Conservation (phyloP, 1,140 invertebrate species). For the Pachyrhynchus sulphureomaculatus region DNA sequence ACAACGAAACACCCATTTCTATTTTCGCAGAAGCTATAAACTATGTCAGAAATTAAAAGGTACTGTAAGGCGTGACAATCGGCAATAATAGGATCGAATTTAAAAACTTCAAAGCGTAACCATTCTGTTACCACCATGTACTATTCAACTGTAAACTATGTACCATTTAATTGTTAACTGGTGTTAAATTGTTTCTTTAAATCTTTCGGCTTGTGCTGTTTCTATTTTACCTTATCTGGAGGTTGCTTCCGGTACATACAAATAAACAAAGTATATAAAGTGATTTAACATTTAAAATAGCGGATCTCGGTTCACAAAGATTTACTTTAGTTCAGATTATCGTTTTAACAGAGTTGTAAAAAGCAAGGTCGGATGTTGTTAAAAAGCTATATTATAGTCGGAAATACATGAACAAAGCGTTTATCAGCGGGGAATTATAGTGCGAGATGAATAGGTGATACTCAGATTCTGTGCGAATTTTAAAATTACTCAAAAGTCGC, state of each 20-base stretch:
- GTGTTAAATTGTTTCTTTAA: conserved; percentile 1
- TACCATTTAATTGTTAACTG: conserved; percentile 5
- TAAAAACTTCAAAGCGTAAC: neutral
- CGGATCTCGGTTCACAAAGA: neutral
- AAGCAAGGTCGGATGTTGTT: neutral
- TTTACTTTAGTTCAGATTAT: conserved; percentile 1
- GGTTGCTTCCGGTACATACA: conserved; percentile 12
- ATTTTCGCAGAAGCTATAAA: conserved; percentile 13
- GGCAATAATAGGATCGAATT: neutral
- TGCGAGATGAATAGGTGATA: conserved; percentile 2
- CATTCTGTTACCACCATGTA: conserved; percentile 13
- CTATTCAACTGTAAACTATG: conserved; percentile 3
- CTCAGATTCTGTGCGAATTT: too few relatives aligned
- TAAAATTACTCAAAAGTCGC: too few relatives aligned
- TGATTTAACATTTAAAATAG: conserved; percentile 3
- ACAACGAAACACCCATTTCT: conserved; percentile 4
- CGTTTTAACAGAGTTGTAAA: conserved; percentile 5
- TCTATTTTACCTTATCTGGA: conserved; percentile 3
- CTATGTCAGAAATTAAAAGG: conserved; percentile 4
- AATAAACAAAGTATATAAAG: conserved; percentile 11
- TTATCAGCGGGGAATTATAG: neutral
- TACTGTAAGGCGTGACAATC: conserved; percentile 10
- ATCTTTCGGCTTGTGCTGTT: conserved; percentile 13
- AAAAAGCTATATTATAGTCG: neutral
- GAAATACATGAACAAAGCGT: neutral